Conservation (phyloP, 1,140 invertebrate species). For the Drosophila takahashii region DNA sequence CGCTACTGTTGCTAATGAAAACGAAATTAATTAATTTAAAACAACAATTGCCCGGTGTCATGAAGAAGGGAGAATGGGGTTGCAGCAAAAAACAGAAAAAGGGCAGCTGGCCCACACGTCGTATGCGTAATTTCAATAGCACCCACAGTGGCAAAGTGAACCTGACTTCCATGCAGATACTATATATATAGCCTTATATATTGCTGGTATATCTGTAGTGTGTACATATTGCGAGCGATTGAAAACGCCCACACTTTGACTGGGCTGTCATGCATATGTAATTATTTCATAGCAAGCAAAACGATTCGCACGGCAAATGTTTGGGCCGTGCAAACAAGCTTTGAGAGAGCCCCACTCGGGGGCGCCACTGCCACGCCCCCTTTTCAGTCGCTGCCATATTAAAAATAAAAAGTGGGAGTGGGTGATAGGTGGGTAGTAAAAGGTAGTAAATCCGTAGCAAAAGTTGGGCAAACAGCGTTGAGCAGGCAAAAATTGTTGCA, state of each 20-base stretch:
- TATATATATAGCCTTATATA: not conserved
- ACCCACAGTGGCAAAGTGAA: constrained; percentile 16
- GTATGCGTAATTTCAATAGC: constrained; percentile 68
- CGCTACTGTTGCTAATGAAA: constrained; percentile 69
- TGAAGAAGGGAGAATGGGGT: constrained; percentile 4
- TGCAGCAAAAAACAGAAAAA: constrained; percentile 4
- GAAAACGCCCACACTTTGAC: constrained; percentile 73
- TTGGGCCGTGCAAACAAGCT: constrained; percentile 75
- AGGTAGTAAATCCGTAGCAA: constrained; percentile 26
- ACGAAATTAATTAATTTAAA: constrained; percentile 81
- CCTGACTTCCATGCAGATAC: constrained; percentile 24
- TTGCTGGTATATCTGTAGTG: constrained; percentile 6
- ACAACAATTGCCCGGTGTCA: constrained; percentile 68
- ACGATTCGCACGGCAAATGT: constrained; percentile 74
- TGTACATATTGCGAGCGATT: constrained; percentile 53
- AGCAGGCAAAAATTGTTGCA: constrained; percentile 76
- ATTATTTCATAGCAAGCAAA: constrained; percentile 73
- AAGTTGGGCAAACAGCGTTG: constrained; percentile 65
- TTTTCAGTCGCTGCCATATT: constrained; percentile 23
- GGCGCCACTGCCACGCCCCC: constrained; percentile 32
- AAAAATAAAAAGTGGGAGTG: constrained; percentile 12
- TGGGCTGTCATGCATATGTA: constrained; percentile 79
- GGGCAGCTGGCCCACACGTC: constrained; percentile 17
- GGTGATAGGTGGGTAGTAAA: not conserved
- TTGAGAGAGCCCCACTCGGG: constrained; percentile 57